A percentile compares a stretch with the other conserved stretches of the same genome.
These are phyloP conservation scores for Barnardius zonarius DNA, from an alignment of 2,113 vertebrate species.

Conservation along the genomic window DNA sequence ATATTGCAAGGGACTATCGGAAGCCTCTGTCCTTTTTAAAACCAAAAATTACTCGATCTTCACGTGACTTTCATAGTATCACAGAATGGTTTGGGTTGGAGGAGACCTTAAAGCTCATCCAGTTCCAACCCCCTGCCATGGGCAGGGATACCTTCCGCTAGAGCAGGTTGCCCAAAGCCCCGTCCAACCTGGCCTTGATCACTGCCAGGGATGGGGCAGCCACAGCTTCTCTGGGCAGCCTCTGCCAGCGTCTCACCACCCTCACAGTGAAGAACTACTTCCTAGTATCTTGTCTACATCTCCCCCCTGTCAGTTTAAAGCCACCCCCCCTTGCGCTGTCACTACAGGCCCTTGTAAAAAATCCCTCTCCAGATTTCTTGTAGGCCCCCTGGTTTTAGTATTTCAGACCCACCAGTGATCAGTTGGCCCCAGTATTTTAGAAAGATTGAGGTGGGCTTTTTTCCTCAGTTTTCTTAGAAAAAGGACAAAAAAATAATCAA, in stretches of 20 bases:
- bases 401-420: background rate
- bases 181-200: background rate
- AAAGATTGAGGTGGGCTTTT: fast-evolving
- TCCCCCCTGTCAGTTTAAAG: background rate
- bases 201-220: background rate
- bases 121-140: background rate
- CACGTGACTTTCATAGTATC: background rate
- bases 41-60: background rate
- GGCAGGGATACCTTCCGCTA: background rate
- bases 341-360: background rate
- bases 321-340: background rate
- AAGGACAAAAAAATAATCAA: background rate
- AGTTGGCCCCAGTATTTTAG: background rate
- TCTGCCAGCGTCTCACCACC: background rate
- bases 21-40: background rate
- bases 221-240: background rate
- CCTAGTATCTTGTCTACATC: background rate
- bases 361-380: background rate
- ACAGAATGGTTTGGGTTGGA: background rate
- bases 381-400: background rate
- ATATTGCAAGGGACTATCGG: background rate
- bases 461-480: background rate
- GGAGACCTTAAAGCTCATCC: background rate
- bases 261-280: background rate
- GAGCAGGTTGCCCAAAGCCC: background rate